Conservation (phyloP, 2,888 invertebrate genomes). For the Orchesella flavescens region DNA sequence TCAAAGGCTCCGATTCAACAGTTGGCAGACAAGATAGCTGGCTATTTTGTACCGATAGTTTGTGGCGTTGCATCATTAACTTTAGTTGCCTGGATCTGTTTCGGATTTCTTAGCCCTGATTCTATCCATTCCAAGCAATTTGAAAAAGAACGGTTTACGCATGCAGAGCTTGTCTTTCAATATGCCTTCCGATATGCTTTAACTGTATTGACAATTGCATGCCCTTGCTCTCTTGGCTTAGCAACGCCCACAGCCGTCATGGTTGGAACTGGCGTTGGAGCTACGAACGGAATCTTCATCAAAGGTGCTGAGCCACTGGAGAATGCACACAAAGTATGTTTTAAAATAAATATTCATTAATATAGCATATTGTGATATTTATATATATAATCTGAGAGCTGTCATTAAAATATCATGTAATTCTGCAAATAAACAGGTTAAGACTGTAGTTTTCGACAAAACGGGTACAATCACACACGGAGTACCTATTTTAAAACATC, state of each 20-base stretch:
- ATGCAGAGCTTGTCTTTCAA: slow-evolving; percentile 89
- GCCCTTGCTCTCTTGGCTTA: slow-evolving; percentile 97
- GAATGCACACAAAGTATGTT: slow-evolving; percentile 92
- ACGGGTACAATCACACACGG: slow-evolving; percentile 98
- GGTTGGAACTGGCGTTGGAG: slow-evolving; percentile 98
- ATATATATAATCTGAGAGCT: too few species aligned
- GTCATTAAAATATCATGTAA: not conserved
- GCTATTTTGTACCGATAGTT: slow-evolving; percentile 97
- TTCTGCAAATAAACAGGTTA: slow-evolving; percentile 78
- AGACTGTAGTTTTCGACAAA: slow-evolving; percentile 97
- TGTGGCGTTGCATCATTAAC: slow-evolving; percentile 89
- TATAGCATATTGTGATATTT: too few species aligned
- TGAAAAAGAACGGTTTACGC: slow-evolving; percentile 80
- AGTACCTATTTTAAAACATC: slow-evolving; percentile 84
- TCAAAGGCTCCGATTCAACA: slow-evolving; percentile 99
- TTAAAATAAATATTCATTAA: not conserved
- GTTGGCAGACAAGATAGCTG: slow-evolving; percentile 96
- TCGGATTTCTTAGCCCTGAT: slow-evolving; percentile 84
- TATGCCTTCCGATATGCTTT: slow-evolving; percentile 97
- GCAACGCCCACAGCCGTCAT: slow-evolving; percentile 99
- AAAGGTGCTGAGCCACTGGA: slow-evolving; percentile 99
- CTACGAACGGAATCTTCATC: slow-evolving; percentile 93
- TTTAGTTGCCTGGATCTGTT: slow-evolving; percentile 88
- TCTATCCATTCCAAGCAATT: slow-evolving; percentile 73
- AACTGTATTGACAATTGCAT: slow-evolving; percentile 97